Percentiles rank a stretch among this genome's conserved stretches.
Evolutionary conservation across 1,140 invertebrate species (phyloP).

Genomic region (Drosophila bifasciata): DNA sequence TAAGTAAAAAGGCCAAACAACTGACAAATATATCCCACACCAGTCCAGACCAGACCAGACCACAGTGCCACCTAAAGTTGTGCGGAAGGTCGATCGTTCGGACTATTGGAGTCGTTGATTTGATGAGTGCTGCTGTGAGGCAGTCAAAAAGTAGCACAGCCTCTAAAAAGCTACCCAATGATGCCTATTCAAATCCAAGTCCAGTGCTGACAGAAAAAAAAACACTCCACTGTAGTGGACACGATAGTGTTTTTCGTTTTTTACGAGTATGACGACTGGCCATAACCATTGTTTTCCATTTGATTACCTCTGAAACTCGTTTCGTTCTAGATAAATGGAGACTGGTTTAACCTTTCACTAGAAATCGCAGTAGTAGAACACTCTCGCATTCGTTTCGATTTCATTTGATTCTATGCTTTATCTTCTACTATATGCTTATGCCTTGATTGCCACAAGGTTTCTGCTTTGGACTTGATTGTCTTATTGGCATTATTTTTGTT

Average conservation of each 20-base stretch:
- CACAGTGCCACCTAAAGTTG: conserved; percentile 29
- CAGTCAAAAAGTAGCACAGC: conserved; percentile 22
- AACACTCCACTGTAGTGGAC: conserved; percentile 33
- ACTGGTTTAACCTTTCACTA: conserved; percentile 38
- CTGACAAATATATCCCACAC: conserved; percentile 56
- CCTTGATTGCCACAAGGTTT: conserved; percentile 45
- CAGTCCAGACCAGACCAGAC: neutral
- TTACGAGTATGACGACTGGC: conserved; percentile 10
- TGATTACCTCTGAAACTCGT: conserved; percentile 27
- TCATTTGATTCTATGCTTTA: conserved; percentile 13
- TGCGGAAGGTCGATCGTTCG: conserved; percentile 60
- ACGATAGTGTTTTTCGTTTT: conserved; percentile 42
- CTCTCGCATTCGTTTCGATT: conserved; percentile 45
- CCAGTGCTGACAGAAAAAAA: neutral
- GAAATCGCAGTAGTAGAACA: conserved; percentile 40
- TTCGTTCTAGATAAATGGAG: conserved; percentile 23
- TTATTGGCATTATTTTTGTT: conserved; percentile 44
- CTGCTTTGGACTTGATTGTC: conserved; percentile 24
- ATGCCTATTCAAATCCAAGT: conserved; percentile 19
- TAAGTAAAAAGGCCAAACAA: conserved; percentile 64
- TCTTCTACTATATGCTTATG: neutral
- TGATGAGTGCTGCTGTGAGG: conserved; percentile 51
- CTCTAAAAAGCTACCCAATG: conserved; percentile 38
- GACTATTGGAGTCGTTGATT: conserved; percentile 54
- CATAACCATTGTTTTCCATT: conserved; percentile 25